Evolutionary conservation across 2,797 vertebrate genomes (phyloP), one percentile per base, ranked within the genome.

Genomic region (Amazona finschi): DNA sequence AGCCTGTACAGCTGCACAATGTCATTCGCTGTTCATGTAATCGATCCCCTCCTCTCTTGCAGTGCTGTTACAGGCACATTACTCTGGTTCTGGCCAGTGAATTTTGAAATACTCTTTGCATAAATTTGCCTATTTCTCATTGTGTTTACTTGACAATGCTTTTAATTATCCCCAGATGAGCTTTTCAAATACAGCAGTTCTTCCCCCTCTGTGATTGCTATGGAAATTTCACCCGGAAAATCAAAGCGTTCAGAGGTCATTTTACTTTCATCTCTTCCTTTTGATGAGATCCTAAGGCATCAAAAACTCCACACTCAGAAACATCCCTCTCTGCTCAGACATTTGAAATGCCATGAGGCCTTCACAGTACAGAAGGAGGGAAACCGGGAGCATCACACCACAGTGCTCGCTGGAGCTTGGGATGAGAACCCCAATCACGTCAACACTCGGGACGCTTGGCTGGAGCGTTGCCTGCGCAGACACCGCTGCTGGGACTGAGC

Each of bases 221-320:
- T 87, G 79, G 78, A 93, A 89, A 85, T 87, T 50, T 70, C 46
- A 50, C 49, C 21, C 9, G n/a, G 46, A 71, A 85, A 91, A 87
- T 91, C 72, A 87, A 77, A 93, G 75, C 46, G 90, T 74, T 65
- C 52, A 46, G 65, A 90, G 65, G 20, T 74, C 2, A 2, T 57
- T 94, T 90, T 52, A 60, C 67, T 92, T 89, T 92, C 67, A 53
- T 44, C 36, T 89, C 49, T 38, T 88, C 50, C 47, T 94, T 95
- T 92, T 91, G 64, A 76, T 93, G 71, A 90, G 72, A 61, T 74
- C 71, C n/a, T 33, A 33, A 75, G 22, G 44, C 52, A 69, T 83
- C 57, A 80, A 50, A 90, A 92, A 43, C 55, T 50, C 61, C 41
- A 17, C 31, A 1, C 17, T 82, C 6, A 1, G 77, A 82, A 82